phyloP scores from a whole-genome alignment of 2,113 vertebrate species.

The Acanthisitta chloris region DNA sequence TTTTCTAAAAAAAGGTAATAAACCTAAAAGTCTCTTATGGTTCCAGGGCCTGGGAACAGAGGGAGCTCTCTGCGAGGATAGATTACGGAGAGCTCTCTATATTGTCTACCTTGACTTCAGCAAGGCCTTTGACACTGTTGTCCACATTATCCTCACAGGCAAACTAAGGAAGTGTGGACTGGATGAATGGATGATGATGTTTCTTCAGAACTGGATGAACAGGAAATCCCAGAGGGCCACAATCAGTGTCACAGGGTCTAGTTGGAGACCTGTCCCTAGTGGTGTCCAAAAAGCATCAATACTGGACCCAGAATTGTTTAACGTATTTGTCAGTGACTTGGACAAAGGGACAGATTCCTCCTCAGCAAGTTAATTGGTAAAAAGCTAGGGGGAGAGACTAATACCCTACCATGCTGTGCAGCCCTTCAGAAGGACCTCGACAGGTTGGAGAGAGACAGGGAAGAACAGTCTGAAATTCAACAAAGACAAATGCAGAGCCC shows the following conservation, averaged over 20 bases:
- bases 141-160: not conserved
- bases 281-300: not conserved
- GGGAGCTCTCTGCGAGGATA: fast-evolving
- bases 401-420: fast-evolving
- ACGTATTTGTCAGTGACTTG: not conserved
- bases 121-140: not conserved
- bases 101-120: not conserved
- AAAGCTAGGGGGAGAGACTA: fast-evolving
- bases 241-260: not conserved
- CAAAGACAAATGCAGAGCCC: not conserved
- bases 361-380: not conserved
- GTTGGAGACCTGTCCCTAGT: not conserved
- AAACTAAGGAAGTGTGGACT: not conserved
- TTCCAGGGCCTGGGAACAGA: not conserved
- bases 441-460: not conserved
- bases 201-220: not conserved
- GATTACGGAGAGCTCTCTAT: fast-evolving
- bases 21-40: not conserved
- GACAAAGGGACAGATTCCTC: fast-evolving
- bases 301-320: not conserved
- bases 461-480: not conserved
- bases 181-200: not conserved
- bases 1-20: not conserved
- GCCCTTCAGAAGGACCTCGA: fast-evolving
- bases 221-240: not conserved